Evolutionary conservation across 2,888 invertebrate genomes (phyloP).

Genomic region (Trissolcus brochymenae): DNA sequence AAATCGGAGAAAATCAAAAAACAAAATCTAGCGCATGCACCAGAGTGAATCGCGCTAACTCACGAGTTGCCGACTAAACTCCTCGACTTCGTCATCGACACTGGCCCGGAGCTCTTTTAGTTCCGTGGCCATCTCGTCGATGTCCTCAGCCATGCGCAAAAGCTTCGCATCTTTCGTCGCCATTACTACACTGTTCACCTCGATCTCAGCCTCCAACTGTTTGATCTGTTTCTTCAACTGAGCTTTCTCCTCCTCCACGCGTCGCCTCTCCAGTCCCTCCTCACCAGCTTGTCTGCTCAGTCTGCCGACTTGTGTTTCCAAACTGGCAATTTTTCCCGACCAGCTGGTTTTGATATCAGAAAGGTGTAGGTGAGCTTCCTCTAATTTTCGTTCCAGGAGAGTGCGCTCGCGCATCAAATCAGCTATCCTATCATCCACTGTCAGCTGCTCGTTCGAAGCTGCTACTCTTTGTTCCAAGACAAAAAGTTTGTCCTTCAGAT

Average conservation of each 20-base stretch:
- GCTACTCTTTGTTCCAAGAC: conserved; percentile 76
- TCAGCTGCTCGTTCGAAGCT: conserved; percentile 76
- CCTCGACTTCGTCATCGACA: conserved; percentile 75
- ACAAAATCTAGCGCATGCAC: conserved; percentile 61
- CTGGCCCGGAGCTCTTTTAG: conserved; percentile 77
- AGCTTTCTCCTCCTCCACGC: conserved; percentile 84
- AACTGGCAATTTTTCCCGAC: conserved; percentile 91
- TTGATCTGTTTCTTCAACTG: conserved; percentile 81
- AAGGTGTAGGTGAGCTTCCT: conserved; percentile 90
- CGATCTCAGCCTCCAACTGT: conserved; percentile 81
- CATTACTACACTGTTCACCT: conserved; percentile 82
- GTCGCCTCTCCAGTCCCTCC: conserved; percentile 87
- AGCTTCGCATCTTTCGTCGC: conserved; percentile 85
- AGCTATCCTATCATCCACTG: conserved; percentile 79
- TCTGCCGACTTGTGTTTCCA: conserved; percentile 93
- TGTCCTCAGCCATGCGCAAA: conserved; percentile 84
- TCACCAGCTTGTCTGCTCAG: conserved; percentile 90
- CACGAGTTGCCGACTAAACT: conserved; percentile 76
- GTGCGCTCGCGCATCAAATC: conserved; percentile 81
- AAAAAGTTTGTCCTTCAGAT: conserved; percentile 81
- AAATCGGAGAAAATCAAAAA: neutral
- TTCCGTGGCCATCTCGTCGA: conserved; percentile 84
- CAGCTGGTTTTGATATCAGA: conserved; percentile 94
- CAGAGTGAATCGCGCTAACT: conserved; percentile 73
- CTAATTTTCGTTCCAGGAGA: conserved; percentile 85